Percentiles rank a stretch among this genome's conserved stretches.
Evolutionary conservation across 2,888 invertebrate species (phyloP).

Genomic region (Acanthopleura granulata): DNA sequence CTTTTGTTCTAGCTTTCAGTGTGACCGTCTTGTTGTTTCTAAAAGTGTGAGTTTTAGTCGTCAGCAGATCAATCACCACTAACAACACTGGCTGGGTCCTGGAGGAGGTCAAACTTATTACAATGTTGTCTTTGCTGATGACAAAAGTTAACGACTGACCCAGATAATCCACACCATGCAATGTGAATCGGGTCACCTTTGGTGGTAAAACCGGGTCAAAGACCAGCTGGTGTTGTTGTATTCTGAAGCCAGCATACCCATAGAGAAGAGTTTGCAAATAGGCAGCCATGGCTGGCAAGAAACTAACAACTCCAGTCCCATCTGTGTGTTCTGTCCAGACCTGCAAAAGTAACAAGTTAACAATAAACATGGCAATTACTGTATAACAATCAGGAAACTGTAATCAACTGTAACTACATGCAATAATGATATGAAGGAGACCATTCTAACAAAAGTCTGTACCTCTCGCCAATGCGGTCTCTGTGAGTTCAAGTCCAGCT

Average conservation of each 20-base stretch:
- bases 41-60: not conserved
- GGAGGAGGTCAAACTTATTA: not conserved
- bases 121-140: not conserved
- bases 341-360: not conserved
- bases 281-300: not conserved
- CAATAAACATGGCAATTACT: no score
- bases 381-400: no score
- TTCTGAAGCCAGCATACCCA: constrained; percentile 6
- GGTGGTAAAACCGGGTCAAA: constrained; percentile 13
- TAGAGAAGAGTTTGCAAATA: not conserved
- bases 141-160: constrained; percentile 8
- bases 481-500: no score
- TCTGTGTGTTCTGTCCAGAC: not conserved
- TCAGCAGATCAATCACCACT: not conserved
- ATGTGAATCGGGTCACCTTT: not conserved
- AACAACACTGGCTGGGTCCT: not conserved
- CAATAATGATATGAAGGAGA: no score
- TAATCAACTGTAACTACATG: no score
- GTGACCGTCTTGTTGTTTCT: not conserved
- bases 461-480: no score
- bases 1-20: not conserved
- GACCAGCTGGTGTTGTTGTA: not conserved
- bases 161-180: not conserved
- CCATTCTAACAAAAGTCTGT: no score
- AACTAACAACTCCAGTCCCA: not conserved